Evolutionary conservation across 2,888 invertebrate genomes (phyloP), one percentile per base, ranked within the genome.

Genomic region (Pterostichus niger): DNA sequence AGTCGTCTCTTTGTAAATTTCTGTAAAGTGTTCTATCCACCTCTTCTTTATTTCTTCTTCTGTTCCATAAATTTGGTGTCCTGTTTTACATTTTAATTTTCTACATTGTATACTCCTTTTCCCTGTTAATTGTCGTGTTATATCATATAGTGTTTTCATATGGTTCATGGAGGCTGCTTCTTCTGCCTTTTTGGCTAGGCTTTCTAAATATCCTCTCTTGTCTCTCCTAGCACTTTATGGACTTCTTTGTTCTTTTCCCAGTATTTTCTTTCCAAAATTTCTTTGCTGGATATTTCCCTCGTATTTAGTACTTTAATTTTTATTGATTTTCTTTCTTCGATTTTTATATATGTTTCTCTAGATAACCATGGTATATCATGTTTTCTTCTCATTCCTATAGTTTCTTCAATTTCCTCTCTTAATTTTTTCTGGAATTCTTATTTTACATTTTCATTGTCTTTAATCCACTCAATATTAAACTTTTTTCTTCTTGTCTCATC

Each of bases 291-390:
- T n/a, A n/a, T n/a, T n/a, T n/a, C n/a, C n/a, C 4, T 64, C 24
- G 33, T 40, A 11, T 31, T 17, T 64, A 33, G 13, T 64, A 64
- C n/a, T 33, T 64, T 64, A 7, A 64, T 35, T 40, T 64, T 33
- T 31, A 64, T 33, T 31, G 13, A 0, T 73, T 73, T 73, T 10
- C 46, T 73, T 17, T 73, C 49, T 73, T 35, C 6, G 35, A 35
- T 6, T 73, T 46, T 73, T n/a, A n/a, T n/a, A n/a, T n/a, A n/a
- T n/a, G n/a, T n/a, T n/a, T n/a, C 44, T 73, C 13, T 73, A 2
- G 73, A 40, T 49, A 73, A 17, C 73, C 46, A 73, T 49, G 11
- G 33, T 73, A 46, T 73, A 17, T 73, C 49, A 7, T 44, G 7
- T 44, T 13, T 49, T 15, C 6, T 73, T 73, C 46, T 73, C 13